These are phyloP conservation scores for Petrolisthes cinctipes DNA, from an alignment of 2,888 invertebrate species.

Conservation along the genomic window DNA sequence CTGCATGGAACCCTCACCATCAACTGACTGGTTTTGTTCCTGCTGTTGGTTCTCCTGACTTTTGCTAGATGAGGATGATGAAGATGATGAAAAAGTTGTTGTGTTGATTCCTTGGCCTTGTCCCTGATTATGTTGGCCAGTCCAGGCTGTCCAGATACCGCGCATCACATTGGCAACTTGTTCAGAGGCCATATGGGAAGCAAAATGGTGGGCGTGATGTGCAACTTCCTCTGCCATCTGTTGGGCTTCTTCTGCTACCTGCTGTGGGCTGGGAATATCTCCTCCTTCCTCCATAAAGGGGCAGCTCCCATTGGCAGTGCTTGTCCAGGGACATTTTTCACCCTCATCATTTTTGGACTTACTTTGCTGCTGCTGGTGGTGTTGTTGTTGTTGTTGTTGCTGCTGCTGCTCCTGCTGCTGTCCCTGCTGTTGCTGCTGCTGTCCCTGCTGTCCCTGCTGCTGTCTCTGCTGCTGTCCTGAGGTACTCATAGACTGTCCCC, in stretches of 20 bases:
- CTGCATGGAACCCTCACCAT: neutral
- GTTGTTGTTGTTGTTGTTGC: conserved; percentile 42
- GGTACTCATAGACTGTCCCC: conserved; percentile 10
- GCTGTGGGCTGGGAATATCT: conserved; percentile 38
- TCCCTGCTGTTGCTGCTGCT: conserved; percentile 22
- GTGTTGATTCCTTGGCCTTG: neutral
- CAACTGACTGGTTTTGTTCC: neutral
- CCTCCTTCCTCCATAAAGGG: conserved; percentile 38
- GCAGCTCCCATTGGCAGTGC: neutral
- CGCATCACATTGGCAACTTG: conserved; percentile 61
- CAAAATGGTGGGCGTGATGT: conserved; percentile 53
- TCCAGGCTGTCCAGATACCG: conserved; percentile 62
- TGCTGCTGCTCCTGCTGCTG: conserved; percentile 23
- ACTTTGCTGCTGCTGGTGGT: conserved; percentile 12
- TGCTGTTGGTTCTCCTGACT: conserved; percentile 24
- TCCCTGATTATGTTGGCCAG: conserved; percentile 39
- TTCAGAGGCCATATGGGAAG: conserved; percentile 57
- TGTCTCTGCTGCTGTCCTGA: conserved; percentile 14
- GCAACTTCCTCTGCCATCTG: conserved; percentile 51
- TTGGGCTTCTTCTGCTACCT: conserved; percentile 45
- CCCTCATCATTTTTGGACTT: neutral
- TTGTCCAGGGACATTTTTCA: conserved; percentile 37
- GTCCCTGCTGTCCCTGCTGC: conserved; percentile 5
- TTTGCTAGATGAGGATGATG: conserved; percentile 16
- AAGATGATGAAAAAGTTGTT: conserved; percentile 14